These are phyloP conservation scores for Cardiocondyla obscurior DNA, from an alignment of 1,140 invertebrate genomes.

Conservation along the genomic window DNA sequence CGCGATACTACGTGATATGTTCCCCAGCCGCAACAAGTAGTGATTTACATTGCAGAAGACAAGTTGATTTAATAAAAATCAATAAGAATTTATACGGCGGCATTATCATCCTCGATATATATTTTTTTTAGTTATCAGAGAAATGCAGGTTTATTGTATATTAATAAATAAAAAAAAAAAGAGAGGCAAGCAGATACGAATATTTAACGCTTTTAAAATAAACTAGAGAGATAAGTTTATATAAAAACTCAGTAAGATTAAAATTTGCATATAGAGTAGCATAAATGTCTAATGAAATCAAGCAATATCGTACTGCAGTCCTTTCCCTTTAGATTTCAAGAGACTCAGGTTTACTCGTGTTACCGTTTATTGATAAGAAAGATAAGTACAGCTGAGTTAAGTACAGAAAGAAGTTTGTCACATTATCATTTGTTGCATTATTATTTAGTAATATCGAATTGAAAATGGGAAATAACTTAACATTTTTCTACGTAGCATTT, in stretches of 20 bases:
- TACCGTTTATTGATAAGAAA: conserved; percentile 25
- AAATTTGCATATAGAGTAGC: background rate
- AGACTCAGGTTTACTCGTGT: background rate
- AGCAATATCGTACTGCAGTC: background rate
- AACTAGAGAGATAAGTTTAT: background rate
- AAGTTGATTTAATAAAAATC: conserved; percentile 1
- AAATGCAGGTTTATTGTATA: background rate
- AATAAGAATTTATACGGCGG: background rate
- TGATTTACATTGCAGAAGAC: background rate
- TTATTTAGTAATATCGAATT: background rate
- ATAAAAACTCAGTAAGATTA: background rate
- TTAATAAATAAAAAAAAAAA: background rate
- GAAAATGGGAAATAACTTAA: background rate
- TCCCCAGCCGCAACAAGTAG: background rate
- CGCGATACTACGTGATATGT: background rate
- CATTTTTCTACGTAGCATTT: background rate
- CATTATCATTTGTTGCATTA: conserved; percentile 8
- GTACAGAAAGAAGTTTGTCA: background rate
- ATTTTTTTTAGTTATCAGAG: background rate
- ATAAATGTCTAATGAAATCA: background rate
- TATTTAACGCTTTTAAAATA: background rate
- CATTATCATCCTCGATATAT: background rate
- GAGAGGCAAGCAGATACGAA: background rate
- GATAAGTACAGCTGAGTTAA: background rate
- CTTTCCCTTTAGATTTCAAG: background rate